These are phyloP conservation scores for Noctua pronuba DNA, from an alignment of 2,888 invertebrate species.

Conservation along the genomic window DNA sequence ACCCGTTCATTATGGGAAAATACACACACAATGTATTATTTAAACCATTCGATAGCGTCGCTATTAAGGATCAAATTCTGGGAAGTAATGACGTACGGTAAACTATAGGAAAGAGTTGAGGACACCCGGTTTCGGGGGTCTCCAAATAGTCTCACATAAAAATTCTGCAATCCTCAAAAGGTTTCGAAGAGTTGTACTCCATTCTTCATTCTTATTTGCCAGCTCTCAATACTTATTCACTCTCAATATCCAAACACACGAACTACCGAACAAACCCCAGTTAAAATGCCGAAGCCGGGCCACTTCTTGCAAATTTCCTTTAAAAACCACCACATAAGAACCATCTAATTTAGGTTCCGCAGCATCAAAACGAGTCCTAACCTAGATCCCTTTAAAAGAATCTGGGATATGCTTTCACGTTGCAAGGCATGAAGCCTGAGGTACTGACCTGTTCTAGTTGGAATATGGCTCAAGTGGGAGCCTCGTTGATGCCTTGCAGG, in stretches of 20 bases:
- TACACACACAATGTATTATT: too few species aligned
- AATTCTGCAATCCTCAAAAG: background rate
- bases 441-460: constrained; percentile 67
- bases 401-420: constrained; percentile 47
- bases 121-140: background rate
- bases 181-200: background rate
- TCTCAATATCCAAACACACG: background rate
- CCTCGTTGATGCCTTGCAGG: constrained; percentile 19
- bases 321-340: background rate
- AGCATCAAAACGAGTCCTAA: constrained; percentile 48
- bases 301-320: background rate
- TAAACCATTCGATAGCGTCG: too few species aligned
- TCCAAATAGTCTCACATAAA: background rate
- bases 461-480: constrained; percentile 67
- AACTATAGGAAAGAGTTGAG: background rate
- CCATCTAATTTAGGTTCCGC: constrained; percentile 27
- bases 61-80: too few species aligned
- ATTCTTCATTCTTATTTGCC: too few species aligned
- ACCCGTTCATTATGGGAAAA: too few species aligned
- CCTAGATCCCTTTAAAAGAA: constrained; percentile 57
- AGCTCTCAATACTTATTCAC: background rate
- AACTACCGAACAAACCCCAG: background rate
- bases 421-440: constrained; percentile 31
- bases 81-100: background rate
- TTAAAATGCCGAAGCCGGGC: background rate